Percentiles rank a stretch among this genome's conserved stretches.
phyloP scores from a whole-genome alignment of 2,113 vertebrate species.

The Bubo scandiacus region DNA sequence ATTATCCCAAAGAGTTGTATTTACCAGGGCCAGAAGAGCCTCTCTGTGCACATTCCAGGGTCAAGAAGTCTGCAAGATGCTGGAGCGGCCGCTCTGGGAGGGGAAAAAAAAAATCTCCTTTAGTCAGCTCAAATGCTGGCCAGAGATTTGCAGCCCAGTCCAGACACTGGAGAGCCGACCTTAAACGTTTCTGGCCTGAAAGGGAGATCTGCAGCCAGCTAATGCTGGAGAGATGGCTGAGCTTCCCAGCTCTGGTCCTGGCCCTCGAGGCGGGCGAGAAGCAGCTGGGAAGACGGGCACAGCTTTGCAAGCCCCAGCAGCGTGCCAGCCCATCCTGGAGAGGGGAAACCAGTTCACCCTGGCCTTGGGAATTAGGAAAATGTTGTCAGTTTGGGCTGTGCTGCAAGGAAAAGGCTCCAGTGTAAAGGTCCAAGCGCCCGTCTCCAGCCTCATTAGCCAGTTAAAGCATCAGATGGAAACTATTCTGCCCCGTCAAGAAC shows the following conservation, averaged over 20 bases:
- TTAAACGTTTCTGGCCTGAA: not conserved
- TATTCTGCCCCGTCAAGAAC: not conserved
- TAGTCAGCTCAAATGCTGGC: not conserved
- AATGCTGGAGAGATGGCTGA: not conserved
- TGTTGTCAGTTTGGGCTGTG: not conserved
- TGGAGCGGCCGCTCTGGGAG: fast-evolving
- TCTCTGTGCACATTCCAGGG: not conserved
- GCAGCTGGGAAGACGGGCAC: not conserved
- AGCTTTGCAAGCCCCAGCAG: not conserved
- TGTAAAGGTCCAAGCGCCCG: not conserved
- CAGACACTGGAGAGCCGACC: not conserved
- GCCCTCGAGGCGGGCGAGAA: not conserved
- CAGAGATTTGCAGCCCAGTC: not conserved
- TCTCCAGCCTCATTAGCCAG: not conserved
- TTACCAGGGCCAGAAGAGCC: not conserved
- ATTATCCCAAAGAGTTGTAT: not conserved
- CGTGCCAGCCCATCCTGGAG: not conserved
- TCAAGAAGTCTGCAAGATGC: not conserved
- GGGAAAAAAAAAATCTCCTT: not conserved
- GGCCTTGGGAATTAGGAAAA: not conserved
- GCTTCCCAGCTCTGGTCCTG: not conserved
- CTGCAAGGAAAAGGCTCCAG: not conserved
- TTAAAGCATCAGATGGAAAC: slow-evolving; percentile 23
- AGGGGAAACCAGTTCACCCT: slow-evolving; percentile 18
- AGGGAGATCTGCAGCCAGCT: not conserved